Conservation (phyloP, 2,888 invertebrate species). For the Hetaerina titia region DNA sequence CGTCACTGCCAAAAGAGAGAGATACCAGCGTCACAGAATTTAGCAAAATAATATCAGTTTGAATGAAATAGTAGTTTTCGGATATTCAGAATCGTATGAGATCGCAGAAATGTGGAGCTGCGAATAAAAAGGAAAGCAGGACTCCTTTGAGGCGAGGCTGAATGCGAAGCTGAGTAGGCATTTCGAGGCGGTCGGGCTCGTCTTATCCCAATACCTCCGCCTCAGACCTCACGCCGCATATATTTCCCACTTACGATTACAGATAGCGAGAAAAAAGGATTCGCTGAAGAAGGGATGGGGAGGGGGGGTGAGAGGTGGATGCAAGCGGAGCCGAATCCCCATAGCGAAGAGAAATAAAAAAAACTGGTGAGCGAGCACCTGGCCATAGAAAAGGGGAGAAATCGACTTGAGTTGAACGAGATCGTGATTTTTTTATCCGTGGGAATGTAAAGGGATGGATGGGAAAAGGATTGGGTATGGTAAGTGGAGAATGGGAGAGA, state of each 20-base stretch:
- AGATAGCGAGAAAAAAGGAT: background rate
- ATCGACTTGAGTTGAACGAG: background rate
- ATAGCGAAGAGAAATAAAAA: background rate
- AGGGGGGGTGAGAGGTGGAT: background rate
- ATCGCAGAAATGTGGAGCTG: background rate
- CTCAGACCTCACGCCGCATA: background rate
- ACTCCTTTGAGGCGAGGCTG: background rate
- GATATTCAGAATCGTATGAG: too few species aligned
- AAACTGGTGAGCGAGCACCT: background rate
- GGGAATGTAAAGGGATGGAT: background rate
- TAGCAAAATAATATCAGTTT: too few species aligned
- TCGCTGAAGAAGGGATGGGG: background rate
- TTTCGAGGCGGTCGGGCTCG: background rate
- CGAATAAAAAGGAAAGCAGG: background rate
- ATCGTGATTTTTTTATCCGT: conserved; percentile 3
- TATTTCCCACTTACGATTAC: conserved; percentile 28
- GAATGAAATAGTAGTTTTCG: too few species aligned
- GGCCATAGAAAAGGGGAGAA: conserved; percentile 1
- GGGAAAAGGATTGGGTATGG: background rate
- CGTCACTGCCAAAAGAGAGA: too few species aligned
- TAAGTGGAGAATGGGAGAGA: background rate
- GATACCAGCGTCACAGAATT: too few species aligned
- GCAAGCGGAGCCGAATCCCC: background rate
- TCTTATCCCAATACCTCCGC: background rate
- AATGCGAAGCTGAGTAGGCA: background rate